phyloP scores from a whole-genome alignment of 2,797 vertebrate species.

The Micropoecilia bifurca region DNA sequence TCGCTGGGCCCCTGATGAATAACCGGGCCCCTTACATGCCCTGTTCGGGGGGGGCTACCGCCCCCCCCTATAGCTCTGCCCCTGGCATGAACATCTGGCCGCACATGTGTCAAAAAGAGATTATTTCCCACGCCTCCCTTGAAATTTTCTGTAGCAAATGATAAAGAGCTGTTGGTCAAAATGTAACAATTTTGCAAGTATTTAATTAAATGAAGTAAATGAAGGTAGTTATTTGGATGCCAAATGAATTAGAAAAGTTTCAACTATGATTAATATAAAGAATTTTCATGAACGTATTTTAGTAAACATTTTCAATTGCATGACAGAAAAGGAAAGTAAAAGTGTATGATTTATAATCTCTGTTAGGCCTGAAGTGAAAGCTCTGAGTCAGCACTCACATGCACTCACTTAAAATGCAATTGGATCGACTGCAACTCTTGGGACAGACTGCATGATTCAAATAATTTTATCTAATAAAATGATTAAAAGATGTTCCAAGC shows the following conservation, averaged over 20 bases:
- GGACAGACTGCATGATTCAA: not conserved
- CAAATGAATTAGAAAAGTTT: not conserved
- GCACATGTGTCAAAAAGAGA: not conserved
- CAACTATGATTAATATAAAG: not conserved
- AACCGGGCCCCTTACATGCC: no score
- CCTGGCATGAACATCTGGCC: constrained; percentile 1
- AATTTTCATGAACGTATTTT: not conserved
- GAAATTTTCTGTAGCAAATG: not conserved
- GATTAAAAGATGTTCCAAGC: not conserved
- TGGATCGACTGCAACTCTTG: not conserved
- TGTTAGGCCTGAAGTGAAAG: not conserved
- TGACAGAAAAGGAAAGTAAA: not conserved
- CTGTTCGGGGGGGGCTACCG: no score
- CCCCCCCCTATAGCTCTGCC: no score
- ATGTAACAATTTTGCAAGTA: not conserved
- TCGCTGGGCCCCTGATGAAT: no score
- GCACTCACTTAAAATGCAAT: not conserved
- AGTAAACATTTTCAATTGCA: not conserved
- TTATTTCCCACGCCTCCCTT: not conserved
- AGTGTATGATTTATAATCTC: not conserved
- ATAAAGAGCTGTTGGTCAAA: not conserved
- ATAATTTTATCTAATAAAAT: not conserved
- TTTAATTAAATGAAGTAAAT: not conserved
- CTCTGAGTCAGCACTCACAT: not conserved
- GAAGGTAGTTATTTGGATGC: not conserved